Conservation (phyloP, 1,140 invertebrate species). For the Leptonema lineaticorne region DNA sequence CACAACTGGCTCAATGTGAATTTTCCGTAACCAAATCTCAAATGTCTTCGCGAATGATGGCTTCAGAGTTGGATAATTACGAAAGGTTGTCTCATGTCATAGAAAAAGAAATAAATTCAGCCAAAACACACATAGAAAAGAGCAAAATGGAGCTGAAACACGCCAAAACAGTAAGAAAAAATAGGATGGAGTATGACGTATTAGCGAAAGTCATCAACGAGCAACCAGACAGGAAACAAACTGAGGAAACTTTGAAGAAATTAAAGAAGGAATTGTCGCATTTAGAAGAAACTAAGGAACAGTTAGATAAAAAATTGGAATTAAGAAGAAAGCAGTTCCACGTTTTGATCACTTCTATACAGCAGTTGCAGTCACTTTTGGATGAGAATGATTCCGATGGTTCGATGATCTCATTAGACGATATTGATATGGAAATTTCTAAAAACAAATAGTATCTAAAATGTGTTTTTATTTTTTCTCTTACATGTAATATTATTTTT, state of each 20-base stretch:
- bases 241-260: constrained; percentile 70
- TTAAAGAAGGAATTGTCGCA: constrained; percentile 73
- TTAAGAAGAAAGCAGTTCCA: constrained; percentile 85
- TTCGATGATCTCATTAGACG: constrained; percentile 61
- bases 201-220: constrained; percentile 86
- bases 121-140: constrained; percentile 72
- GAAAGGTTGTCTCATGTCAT: constrained; percentile 75
- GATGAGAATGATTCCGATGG: constrained; percentile 64
- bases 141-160: constrained; percentile 75
- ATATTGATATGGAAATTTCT: constrained; percentile 48
- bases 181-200: constrained; percentile 91
- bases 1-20: constrained; percentile 83
- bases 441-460: not conserved
- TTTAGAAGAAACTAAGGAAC: constrained; percentile 66
- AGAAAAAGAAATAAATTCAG: constrained; percentile 71
- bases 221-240: constrained; percentile 86
- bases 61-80: constrained; percentile 82
- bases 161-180: constrained; percentile 82
- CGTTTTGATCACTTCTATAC: constrained; percentile 79
- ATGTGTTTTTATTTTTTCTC: no score
- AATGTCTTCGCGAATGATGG: constrained; percentile 77
- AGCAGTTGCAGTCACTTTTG: constrained; percentile 72
- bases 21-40: constrained; percentile 84
- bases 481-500: no score
- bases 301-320: constrained; percentile 76